Conservation (phyloP, 2,113 vertebrate genomes). For the Barnardius zonarius region DNA sequence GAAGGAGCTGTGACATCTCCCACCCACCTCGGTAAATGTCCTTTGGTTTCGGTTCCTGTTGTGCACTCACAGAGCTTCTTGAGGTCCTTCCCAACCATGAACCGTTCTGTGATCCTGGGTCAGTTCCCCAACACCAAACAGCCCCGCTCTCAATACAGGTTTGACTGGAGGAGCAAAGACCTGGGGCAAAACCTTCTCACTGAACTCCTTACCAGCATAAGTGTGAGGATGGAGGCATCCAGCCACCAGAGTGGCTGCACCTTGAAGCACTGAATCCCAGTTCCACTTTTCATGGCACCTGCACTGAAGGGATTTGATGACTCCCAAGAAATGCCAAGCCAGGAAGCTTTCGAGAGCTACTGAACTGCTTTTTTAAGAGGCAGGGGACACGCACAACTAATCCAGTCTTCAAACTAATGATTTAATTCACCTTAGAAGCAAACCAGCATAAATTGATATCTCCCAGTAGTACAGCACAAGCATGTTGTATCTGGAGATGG, state of each 20-base stretch:
- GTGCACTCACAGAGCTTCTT: neutral
- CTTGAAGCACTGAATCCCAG: accelerated
- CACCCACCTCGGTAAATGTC: accelerated
- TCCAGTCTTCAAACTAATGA: conserved; percentile 51
- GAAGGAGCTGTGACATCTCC: neutral
- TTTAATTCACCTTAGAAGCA: conserved; percentile 61
- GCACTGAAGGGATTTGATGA: neutral
- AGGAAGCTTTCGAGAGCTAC: neutral
- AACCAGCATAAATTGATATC: conserved; percentile 72
- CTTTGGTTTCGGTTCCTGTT: neutral
- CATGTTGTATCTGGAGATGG: conserved; percentile 74
- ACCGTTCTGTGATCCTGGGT: neutral
- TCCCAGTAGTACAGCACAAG: conserved; percentile 59
- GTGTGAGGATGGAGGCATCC: neutral
- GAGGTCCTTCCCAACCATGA: neutral
- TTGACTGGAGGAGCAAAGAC: neutral
- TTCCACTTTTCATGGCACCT: neutral
- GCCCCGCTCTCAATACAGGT: neutral
- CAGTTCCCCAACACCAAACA: accelerated
- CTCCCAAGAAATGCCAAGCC: neutral
- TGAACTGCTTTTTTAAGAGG: neutral
- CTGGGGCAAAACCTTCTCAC: neutral
- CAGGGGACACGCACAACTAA: neutral
- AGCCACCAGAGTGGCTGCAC: neutral
- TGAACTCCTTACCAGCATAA: neutral